Percentiles rank a stretch among this genome's conserved stretches.
Evolutionary conservation across 2,113 vertebrate genomes (phyloP).

Genomic region (Poeciliopsis occidentalis): DNA sequence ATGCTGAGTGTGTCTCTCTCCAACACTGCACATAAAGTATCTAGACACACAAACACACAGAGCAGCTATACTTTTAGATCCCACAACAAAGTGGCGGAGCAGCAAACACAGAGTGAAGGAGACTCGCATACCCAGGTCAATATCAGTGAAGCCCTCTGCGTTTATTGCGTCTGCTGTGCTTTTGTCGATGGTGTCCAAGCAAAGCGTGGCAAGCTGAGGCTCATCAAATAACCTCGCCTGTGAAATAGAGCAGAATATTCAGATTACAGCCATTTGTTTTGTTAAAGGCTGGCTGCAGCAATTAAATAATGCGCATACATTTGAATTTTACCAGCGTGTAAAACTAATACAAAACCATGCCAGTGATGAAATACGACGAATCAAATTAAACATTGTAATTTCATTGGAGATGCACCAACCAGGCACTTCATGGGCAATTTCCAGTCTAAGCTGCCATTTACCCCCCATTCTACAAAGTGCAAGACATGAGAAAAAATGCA

Average conservation of each 20-base stretch:
- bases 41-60: constrained; percentile 64
- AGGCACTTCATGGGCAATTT: too few species aligned
- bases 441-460: too few species aligned
- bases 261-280: background rate
- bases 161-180: constrained; percentile 91
- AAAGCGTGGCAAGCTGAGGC: constrained; percentile 92
- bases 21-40: constrained; percentile 90
- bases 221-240: constrained; percentile 95
- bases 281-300: too few species aligned
- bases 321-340: too few species aligned
- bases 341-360: too few species aligned
- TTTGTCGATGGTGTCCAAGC: constrained; percentile 94
- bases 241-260: constrained; percentile 21
- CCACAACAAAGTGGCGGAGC: background rate
- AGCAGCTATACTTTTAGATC: background rate
- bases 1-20: constrained; percentile 95
- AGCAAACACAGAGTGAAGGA: background rate
- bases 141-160: constrained; percentile 93
- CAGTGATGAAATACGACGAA: too few species aligned
- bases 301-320: too few species aligned
- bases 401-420: too few species aligned
- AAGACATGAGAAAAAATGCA: too few species aligned
- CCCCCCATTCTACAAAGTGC: too few species aligned
- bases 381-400: too few species aligned
- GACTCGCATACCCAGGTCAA: constrained; percentile 85